Evolutionary conservation across 2,888 invertebrate species (phyloP).

Genomic region (Agriopis aurantiaria): DNA sequence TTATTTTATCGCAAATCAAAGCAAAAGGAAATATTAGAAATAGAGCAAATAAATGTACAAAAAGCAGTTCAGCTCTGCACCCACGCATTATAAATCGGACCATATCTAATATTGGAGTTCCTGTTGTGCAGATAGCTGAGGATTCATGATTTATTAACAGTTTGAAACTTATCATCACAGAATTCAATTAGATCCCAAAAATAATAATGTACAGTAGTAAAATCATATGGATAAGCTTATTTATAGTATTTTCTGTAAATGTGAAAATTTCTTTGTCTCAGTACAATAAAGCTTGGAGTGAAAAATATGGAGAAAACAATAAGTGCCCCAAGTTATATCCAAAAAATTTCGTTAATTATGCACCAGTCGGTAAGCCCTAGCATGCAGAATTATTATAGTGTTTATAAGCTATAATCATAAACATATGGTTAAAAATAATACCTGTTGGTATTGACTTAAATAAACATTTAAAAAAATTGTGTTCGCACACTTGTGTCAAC

Average conservation of each 20-base stretch:
- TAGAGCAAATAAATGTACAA: slow-evolving; percentile 4
- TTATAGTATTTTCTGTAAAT: slow-evolving; percentile 61
- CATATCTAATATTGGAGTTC: slow-evolving; percentile 34
- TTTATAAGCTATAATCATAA: neutral
- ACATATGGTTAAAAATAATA: neutral
- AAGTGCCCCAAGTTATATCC: slow-evolving; percentile 85
- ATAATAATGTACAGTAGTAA: slow-evolving; percentile 51
- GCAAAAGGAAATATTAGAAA: neutral
- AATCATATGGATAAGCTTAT: slow-evolving; percentile 52
- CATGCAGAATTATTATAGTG: neutral
- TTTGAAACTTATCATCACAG: neutral
- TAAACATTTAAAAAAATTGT: neutral
- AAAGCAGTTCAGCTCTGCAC: slow-evolving; percentile 25
- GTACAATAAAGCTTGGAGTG: slow-evolving; percentile 79
- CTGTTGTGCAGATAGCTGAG: slow-evolving; percentile 27
- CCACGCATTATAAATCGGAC: slow-evolving; percentile 32
- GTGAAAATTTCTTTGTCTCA: slow-evolving; percentile 66
- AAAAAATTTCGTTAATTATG: slow-evolving; percentile 84
- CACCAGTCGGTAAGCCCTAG: slow-evolving; percentile 82
- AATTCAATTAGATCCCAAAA: slow-evolving; percentile 26
- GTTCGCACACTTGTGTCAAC: neutral
- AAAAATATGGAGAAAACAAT: slow-evolving; percentile 77
- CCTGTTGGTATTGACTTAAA: no score
- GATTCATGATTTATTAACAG: slow-evolving; percentile 27
- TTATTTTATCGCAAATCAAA: neutral